A percentile compares a stretch with the other conserved stretches of the same genome.
Conservation (phyloP, 1,140 invertebrate genomes). For the Pseudachorutes palmiensis region DNA sequence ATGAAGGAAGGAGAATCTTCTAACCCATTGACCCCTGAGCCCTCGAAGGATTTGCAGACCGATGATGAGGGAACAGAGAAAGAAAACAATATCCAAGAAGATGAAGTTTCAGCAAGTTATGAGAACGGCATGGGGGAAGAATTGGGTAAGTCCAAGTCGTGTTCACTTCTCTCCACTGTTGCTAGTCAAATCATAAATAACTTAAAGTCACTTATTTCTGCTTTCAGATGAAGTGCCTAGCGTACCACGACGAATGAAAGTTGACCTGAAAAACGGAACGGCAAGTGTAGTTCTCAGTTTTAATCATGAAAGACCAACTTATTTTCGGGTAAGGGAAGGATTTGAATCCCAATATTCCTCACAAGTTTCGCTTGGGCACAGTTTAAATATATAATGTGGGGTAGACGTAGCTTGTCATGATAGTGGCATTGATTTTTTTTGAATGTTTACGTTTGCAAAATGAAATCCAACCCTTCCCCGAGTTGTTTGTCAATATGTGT, state of each 20-base stretch:
- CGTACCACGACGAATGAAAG: slow-evolving; percentile 5
- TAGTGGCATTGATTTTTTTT: no score
- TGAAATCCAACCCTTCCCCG: no score
- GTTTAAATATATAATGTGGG: no score
- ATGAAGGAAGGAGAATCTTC: not conserved
- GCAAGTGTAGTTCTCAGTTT: slow-evolving; percentile 3
- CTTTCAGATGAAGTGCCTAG: not conserved
- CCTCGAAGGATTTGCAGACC: not conserved
- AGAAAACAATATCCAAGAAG: slow-evolving; percentile 16
- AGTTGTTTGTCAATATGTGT: no score
- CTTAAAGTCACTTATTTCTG: not conserved
- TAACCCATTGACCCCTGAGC: not conserved
- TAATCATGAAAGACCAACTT: slow-evolving; percentile 14
- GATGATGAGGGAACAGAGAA: slow-evolving; percentile 2
- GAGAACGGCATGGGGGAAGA: slow-evolving; percentile 6
- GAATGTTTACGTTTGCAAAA: no score
- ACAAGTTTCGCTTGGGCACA: no score
- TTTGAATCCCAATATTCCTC: no score
- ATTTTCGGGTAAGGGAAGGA: slow-evolving; percentile 16
- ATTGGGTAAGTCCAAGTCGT: not conserved
- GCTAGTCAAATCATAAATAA: not conserved
- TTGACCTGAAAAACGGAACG: not conserved
- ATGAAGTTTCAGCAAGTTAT: not conserved
- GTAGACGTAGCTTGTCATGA: no score
- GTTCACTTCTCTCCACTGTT: no score